Evolutionary conservation across 2,113 vertebrate genomes (phyloP).

Genomic region (Telmatochromis sp.): DNA sequence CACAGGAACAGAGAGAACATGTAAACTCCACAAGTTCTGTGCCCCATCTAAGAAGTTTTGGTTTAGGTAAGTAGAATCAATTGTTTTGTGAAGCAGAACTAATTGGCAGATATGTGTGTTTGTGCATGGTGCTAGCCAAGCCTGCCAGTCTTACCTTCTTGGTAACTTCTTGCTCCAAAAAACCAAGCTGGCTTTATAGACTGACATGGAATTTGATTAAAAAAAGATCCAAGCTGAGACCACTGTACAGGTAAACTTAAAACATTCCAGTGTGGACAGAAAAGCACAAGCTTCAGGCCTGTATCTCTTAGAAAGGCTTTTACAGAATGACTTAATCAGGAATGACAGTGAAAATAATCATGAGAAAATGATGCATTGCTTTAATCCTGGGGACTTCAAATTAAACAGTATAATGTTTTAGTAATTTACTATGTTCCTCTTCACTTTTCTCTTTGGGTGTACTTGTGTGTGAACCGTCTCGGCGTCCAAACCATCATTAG

Average conservation of each 20-base stretch:
- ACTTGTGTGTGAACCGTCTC: not conserved
- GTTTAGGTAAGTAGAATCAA: not conserved
- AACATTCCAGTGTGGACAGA: not conserved
- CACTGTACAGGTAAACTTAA: not conserved
- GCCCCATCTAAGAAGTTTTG: not conserved
- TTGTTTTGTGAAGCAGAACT: not conserved
- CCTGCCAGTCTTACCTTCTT: not conserved
- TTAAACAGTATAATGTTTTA: not conserved
- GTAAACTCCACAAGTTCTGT: not conserved
- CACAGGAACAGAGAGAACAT: not conserved
- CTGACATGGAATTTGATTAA: not conserved
- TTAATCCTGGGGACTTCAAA: not conserved
- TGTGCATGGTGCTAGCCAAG: not conserved
- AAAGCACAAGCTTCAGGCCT: not conserved
- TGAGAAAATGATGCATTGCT: not conserved
- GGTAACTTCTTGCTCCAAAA: not conserved
- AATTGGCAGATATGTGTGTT: not conserved
- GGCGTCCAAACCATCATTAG: not conserved
- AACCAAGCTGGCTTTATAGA: not conserved
- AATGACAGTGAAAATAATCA: not conserved
- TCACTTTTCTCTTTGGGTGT: not conserved
- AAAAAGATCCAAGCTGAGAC: not conserved
- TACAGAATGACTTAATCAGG: not conserved
- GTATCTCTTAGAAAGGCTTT: not conserved
- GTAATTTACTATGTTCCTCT: not conserved